Base-by-base conservation (phyloP, 2,113 vertebrate species). In the Vanacampus margaritifer region DNA sequence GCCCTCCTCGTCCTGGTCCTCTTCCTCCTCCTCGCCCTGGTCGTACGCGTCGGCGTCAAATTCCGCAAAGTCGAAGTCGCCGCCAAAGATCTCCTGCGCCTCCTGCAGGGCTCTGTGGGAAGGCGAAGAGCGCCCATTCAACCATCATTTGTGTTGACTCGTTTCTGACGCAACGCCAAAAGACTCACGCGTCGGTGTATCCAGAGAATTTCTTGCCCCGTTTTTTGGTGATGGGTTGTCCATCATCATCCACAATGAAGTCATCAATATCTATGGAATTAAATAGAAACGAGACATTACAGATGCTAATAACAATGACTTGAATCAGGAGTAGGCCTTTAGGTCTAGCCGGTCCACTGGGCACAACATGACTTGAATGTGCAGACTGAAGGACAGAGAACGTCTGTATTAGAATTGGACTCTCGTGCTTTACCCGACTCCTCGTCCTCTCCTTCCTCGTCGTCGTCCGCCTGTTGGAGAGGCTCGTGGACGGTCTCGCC, bases 231-330 rank as follows among this genome's bases (percentile, higher is more conserved):
- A 99, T 91, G 65, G 97, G 96, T 50, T 98, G 96, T 16, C 97
- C 97, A 60, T 99, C 97, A 43, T 99, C 96, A 82, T 98, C 96
- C 84, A 99, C 97, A 74, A 98, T 99, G 76, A 99, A 99, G 84
- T 99, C 97, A 7, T 96, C 95, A 1, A 99, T 98, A 83, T 99
- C 97, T 97, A 79, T 43, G 66, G 14, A 50, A 65, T 28, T 50
- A 71, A 61, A 6, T 2, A 51, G 0, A 71, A 11, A 66, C 19
- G 1, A 23, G 17, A 19, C 1, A 61, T n/a, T 0, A 60, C 32
- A 1, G 3, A 8, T 12, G 35, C 3, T n/a, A 13, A 60, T 13
- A 36, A 58, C 17, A 0, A 24, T 11, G 13, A 4, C 5, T 50
- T 39, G 37, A 39, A 39, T 39, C 6, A 6, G 1, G 7, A 9